Base-by-base conservation (phyloP, 92 coral and sea anemone species). In the Phymanthus crucifer region DNA sequence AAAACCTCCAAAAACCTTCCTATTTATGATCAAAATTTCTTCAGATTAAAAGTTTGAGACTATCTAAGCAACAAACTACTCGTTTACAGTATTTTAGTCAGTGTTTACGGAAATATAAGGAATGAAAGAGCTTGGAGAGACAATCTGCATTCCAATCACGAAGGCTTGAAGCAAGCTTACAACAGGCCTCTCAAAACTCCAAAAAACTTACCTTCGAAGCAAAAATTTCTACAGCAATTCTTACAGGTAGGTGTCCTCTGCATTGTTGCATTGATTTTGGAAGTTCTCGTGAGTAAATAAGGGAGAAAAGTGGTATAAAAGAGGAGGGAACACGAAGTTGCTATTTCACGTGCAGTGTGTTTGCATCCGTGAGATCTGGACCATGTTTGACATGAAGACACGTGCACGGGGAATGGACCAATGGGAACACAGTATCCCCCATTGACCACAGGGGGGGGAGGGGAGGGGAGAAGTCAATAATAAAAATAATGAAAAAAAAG, bases 221-320 rank as follows among this genome's bases (percentile, higher is more conserved):
- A 82, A 61, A 81, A 96, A 68, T 89, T 94, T 71, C 87, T 89
- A 82, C 90, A 96, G 81, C 99, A 96, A 52, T 85, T 87, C 32
- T 66, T 85, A 57, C 99, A 96, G 18, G 94, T 93, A 52, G 98
- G 99, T 31, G 97, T 92, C 52, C 99, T 85, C 84, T 96, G 99
- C 99, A 96, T 96, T 23, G 24, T 27, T 27, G 68, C 33, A 24
- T 11, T 14, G 17, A 27, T 14, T 6, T 0, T 11, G 16, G 4
- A 5, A 24, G 16, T 24, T 26, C 26, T 29, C 11, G 1, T 0
- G 0, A 27, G 9, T n/a, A 24, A 26, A 61, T 27, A 11, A 61
- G 16, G 1, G 16, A 61, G 68, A 61, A 61, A 61, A 29, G 12
- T 61, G 29, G 68, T 4, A 27, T 14, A 61, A 61, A 61, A 10